phyloP scores from a whole-genome alignment of 2,797 vertebrate species.

The Erethizon dorsatum region DNA sequence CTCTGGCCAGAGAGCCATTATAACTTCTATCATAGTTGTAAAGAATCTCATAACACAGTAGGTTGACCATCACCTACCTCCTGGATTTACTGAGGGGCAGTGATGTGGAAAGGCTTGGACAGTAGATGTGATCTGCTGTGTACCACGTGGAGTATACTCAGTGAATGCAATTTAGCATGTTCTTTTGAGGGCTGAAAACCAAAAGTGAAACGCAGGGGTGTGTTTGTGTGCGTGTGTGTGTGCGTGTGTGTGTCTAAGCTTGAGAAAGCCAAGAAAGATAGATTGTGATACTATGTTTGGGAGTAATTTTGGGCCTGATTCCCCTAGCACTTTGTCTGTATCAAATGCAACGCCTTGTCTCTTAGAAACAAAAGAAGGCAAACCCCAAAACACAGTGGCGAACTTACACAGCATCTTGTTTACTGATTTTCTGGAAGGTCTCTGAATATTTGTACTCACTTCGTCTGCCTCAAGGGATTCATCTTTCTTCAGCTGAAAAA shows the following conservation, averaged over 20 bases:
- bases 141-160: not conserved
- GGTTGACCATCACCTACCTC: not conserved
- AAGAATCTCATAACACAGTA: not conserved
- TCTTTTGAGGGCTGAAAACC: not conserved
- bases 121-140: not conserved
- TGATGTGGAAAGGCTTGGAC: conserved; percentile 53
- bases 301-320: conserved; percentile 21
- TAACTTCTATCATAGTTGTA: not conserved
- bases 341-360: not conserved
- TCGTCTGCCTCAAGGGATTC: conserved; percentile 88
- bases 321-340: not conserved
- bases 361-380: not conserved
- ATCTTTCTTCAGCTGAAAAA: conserved; percentile 88
- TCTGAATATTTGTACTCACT: conserved; percentile 88
- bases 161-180: not conserved
- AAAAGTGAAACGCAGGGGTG: not conserved
- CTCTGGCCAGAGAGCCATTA: not conserved
- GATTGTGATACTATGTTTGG: not conserved
- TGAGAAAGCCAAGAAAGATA: not conserved
- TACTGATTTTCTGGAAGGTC: conserved; percentile 89
- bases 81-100: not conserved
- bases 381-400: not conserved
- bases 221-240: not conserved
- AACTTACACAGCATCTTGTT: conserved; percentile 90
- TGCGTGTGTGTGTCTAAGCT: not conserved